Evolutionary conservation across 2,888 invertebrate genomes (phyloP), one percentile per base, ranked within the genome.

Genomic region (Noctua janthe): DNA sequence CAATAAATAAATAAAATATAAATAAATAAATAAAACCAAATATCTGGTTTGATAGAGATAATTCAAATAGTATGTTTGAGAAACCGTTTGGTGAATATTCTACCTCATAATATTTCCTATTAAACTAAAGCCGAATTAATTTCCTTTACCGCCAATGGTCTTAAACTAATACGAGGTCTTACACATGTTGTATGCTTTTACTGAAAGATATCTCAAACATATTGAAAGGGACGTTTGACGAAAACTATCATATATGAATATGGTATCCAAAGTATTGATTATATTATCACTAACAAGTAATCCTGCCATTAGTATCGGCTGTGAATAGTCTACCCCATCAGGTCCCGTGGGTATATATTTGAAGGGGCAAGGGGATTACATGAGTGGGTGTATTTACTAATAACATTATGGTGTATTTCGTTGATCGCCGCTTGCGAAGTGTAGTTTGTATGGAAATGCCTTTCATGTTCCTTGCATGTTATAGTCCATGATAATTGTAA

Each of bases 341-440:
- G 13, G 39, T 62, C 82, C 67, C 54, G 17, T 75, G 74, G 66
- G 85, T 29, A 1, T 54, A 75, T 49, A 75, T 67, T 80, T 59
- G 62, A 85, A 62, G 62, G 86, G 67, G 71, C 81, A 72, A 74
- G 13, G 66, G 71, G 74, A 76, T 71, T 85, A 47, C 39, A 67
- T 71, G 29, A 72, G 75, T 29, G 2, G 59, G 82, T 76, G 81
- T 85, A 83, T 81, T 75, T 83, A 69, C 62, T 83, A 81, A 85
- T 85, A 85, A 71, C 54, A 75, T 77, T 83, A 70, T 49, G 64
- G 39, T 47, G 47, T 69, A 71, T 72, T 43, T n/a, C 49, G 47
- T 83, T 62, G 74, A 81, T 74, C 66, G 74, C 6, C 23, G 75
- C 43, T 70, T 49, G 43, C 64, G 51, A 51, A 64, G 49, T 64